A percentile compares a stretch with the other conserved stretches of the same genome.
Evolutionary conservation across 2,113 vertebrate genomes (phyloP).

Genomic region (Vulpes ferrilata): DNA sequence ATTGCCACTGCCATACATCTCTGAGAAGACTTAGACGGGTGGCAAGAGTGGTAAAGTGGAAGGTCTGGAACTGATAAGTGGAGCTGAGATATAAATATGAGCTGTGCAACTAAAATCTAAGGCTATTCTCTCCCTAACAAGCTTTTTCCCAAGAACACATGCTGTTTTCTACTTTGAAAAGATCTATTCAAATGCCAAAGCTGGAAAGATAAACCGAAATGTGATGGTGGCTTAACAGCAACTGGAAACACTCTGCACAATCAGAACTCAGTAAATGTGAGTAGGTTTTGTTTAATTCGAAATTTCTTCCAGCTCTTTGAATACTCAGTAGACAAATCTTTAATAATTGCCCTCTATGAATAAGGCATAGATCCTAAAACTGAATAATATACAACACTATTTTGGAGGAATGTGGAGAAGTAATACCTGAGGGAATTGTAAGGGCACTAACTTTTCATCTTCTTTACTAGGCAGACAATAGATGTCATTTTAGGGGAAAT

Average conservation of each 20-base stretch:
- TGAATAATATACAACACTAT: background rate
- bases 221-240: background rate
- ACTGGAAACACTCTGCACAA: background rate
- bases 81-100: background rate
- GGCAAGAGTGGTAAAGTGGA: conserved; percentile 29
- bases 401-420: background rate
- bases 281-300: background rate
- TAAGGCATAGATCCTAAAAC: background rate
- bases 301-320: background rate
- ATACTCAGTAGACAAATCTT: background rate
- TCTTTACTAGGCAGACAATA: background rate
- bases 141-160: background rate
- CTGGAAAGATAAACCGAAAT: background rate
- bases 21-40: background rate
- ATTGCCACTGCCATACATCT: background rate
- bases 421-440: background rate
- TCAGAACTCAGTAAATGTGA: background rate
- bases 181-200: background rate
- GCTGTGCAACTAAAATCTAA: background rate
- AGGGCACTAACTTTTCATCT: background rate
- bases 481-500: background rate
- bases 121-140: background rate
- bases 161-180: background rate
- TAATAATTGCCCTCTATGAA: background rate
- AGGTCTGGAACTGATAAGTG: background rate